Evolutionary conservation across 2,113 vertebrate genomes (phyloP).

Genomic region (Microtus oregoni): DNA sequence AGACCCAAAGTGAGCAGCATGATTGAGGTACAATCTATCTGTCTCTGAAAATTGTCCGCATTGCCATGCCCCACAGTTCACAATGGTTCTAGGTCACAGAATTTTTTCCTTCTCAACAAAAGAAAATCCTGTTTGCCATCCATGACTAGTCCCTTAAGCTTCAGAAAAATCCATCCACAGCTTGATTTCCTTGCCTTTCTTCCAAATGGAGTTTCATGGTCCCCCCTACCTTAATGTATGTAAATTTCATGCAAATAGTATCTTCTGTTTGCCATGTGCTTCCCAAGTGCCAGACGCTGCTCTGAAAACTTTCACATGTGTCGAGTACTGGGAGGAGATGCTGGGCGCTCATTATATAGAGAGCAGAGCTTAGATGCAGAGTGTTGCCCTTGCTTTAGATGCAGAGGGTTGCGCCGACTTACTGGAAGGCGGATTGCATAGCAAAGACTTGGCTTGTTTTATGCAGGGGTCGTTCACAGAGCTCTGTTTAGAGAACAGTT

Average conservation of each 20-base stretch:
- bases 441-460: background rate
- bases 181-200: slow-evolving; percentile 18
- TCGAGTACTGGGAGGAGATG: background rate
- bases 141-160: background rate
- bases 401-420: background rate
- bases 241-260: slow-evolving; percentile 29
- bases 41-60: background rate
- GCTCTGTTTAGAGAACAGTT: background rate
- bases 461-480: background rate
- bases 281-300: background rate
- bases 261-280: background rate
- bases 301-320: slow-evolving; percentile 11
- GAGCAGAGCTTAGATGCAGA: background rate
- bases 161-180: background rate
- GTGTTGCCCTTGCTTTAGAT: background rate
- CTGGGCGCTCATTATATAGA: background rate
- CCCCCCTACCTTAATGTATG: background rate
- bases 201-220: background rate
- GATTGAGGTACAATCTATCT: background rate
- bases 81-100: slow-evolving; percentile 13
- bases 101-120: slow-evolving; percentile 39
- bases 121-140: background rate
- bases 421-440: background rate
- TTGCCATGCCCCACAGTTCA: background rate
- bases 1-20: background rate